Evolutionary conservation across 2,888 invertebrate genomes (phyloP).

Genomic region (Rapana venosa): DNA sequence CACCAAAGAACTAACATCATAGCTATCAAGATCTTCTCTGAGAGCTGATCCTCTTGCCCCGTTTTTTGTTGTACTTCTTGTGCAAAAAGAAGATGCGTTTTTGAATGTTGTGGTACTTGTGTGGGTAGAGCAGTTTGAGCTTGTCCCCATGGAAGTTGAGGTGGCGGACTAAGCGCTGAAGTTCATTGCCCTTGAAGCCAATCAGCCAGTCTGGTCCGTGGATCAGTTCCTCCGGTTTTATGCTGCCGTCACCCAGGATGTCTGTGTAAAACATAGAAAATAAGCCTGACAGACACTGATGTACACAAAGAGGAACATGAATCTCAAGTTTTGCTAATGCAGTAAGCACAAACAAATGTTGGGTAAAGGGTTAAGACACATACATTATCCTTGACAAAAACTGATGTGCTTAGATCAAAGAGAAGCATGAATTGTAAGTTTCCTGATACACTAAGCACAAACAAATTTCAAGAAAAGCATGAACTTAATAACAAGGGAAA

Average conservation of each 20-base stretch:
- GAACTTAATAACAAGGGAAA: no score
- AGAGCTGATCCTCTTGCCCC: slow-evolving; percentile 28
- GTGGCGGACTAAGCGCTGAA: slow-evolving; percentile 69
- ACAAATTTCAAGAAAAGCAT: no score
- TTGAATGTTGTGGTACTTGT: slow-evolving; percentile 64
- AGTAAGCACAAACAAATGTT: no score
- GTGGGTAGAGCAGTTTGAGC: slow-evolving; percentile 66
- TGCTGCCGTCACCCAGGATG: slow-evolving; percentile 90
- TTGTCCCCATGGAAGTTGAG: slow-evolving; percentile 65
- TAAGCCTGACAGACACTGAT: no score
- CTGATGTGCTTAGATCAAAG: no score
- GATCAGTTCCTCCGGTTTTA: slow-evolving; percentile 90
- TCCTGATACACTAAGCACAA: no score
- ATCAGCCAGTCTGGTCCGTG: slow-evolving; percentile 93
- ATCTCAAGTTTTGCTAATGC: no score
- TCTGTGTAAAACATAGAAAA: slow-evolving; percentile 79
- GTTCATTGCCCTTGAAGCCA: slow-evolving; percentile 92
- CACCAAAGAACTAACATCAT: no score
- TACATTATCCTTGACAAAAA: no score
- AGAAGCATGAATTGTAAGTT: no score
- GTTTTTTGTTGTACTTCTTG: slow-evolving; percentile 68
- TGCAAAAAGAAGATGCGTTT: slow-evolving; percentile 72
- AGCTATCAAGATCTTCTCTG: background rate
- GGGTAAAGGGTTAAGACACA: no score
- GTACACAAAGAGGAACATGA: no score